Conservation (phyloP, 2,888 invertebrate genomes). For the Scaptomyza cyrtandrae region DNA sequence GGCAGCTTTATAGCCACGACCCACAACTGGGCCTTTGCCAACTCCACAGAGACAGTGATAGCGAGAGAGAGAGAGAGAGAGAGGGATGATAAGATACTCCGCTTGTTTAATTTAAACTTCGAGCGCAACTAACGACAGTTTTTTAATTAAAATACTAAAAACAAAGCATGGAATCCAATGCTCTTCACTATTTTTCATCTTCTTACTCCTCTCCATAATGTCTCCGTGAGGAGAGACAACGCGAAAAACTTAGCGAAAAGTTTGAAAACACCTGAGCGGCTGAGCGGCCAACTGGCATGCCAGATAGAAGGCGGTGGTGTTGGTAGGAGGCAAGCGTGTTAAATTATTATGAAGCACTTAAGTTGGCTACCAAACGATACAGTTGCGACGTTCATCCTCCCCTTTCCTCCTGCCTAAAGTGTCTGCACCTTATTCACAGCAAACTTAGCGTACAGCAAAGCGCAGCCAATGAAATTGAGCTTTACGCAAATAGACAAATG, state of each 20-base stretch:
- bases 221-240: constrained; percentile 48
- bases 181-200: constrained; percentile 3
- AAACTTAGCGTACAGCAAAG: constrained; percentile 31
- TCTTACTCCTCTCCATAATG: constrained; percentile 4
- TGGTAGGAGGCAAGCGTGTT: constrained; percentile 53
- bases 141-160: constrained; percentile 80
- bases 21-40: constrained; percentile 32
- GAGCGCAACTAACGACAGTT: constrained; percentile 78
- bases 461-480: constrained; percentile 68
- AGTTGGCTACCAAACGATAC: constrained; percentile 64
- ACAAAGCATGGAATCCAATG: constrained; percentile 62
- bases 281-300: constrained; percentile 3
- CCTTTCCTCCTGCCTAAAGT: too few species aligned
- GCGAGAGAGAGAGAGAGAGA: constrained; percentile 1
- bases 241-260: constrained; percentile 73
- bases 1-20: constrained; percentile 47
- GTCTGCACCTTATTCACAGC: constrained; percentile 59
- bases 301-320: not conserved
- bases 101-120: constrained; percentile 78
- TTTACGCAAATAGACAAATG: constrained; percentile 62
- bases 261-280: constrained; percentile 66
- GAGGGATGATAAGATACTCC: constrained; percentile 9
- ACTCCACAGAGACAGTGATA: constrained; percentile 28
- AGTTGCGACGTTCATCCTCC: constrained; percentile 18
- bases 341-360: constrained; percentile 79